Conservation (phyloP, 2,113 vertebrate species). For the Corythoichthys haematopterus region DNA sequence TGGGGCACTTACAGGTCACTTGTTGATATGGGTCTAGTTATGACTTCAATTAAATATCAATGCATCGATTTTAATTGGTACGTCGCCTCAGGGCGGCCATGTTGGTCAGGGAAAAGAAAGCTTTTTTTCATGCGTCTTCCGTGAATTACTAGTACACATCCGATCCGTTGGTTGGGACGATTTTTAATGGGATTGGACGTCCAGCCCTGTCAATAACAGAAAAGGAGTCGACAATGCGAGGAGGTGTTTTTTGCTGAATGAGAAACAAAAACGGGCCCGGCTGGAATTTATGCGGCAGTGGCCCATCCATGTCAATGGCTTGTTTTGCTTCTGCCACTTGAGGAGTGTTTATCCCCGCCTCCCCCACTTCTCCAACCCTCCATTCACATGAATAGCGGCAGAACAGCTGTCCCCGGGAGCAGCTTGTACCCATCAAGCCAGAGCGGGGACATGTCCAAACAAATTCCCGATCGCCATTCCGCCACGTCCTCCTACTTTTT, state of each 20-base stretch:
- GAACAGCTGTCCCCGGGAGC: slow-evolving; percentile 66
- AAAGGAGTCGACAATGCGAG: too few species aligned
- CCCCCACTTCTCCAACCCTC: slow-evolving; percentile 54
- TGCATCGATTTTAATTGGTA: too few species aligned
- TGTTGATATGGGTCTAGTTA: too few species aligned
- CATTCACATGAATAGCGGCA: slow-evolving; percentile 42
- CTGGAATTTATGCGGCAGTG: slow-evolving; percentile 57
- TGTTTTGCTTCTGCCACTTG: slow-evolving; percentile 70
- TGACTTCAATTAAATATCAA: too few species aligned
- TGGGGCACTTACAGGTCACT: too few species aligned
- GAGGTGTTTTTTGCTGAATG: slow-evolving; percentile 3
- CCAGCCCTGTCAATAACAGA: too few species aligned
- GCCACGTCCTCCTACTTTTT: slow-evolving; percentile 12
- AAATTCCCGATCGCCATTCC: slow-evolving; percentile 43
- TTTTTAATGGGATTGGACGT: too few species aligned
- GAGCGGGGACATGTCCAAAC: slow-evolving; percentile 63
- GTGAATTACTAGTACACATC: too few species aligned
- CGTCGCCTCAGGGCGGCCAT: too few species aligned
- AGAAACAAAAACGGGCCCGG: slow-evolving; percentile 39
- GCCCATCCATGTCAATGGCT: slow-evolving; percentile 62
- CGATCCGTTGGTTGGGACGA: too few species aligned
- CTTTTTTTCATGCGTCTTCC: too few species aligned
- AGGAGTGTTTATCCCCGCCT: slow-evolving; percentile 65
- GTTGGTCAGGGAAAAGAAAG: too few species aligned
- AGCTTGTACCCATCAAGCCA: slow-evolving; percentile 61